Evolutionary conservation across 2,797 vertebrate species (phyloP).

Genomic region (Phyllotis vaccarum): DNA sequence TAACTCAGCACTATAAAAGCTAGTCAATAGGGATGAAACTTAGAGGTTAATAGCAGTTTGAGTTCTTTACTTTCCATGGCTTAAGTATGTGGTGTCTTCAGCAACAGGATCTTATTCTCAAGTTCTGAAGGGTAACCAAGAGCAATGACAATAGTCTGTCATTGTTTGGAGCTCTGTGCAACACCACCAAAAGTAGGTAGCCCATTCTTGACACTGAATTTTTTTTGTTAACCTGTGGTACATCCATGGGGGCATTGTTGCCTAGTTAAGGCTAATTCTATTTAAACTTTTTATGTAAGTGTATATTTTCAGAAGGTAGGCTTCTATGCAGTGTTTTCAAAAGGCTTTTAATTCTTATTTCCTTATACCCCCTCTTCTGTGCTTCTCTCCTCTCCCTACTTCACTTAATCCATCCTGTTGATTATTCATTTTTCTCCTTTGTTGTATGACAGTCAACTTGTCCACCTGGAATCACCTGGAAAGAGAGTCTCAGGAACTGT

Average conservation of each 20-base stretch:
- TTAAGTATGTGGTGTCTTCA: not conserved
- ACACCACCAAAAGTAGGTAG: not conserved
- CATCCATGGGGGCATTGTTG: not conserved
- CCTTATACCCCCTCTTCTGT: not conserved
- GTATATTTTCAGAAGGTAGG: not conserved
- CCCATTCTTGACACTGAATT: not conserved
- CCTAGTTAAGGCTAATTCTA: not conserved
- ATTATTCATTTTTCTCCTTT: not conserved
- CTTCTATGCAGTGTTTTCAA: not conserved
- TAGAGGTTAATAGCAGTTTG: not conserved
- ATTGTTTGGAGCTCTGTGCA: not conserved
- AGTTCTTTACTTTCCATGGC: not conserved
- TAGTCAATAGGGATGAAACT: too few species aligned
- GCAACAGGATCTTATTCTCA: not conserved
- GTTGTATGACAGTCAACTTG: not conserved
- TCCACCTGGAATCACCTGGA: too few species aligned
- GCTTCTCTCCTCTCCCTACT: too few species aligned
- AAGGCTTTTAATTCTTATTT: not conserved
- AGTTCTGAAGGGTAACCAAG: not conserved
- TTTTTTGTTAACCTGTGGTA: not conserved
- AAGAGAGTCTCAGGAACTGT: not conserved
- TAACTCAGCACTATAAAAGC: not conserved
- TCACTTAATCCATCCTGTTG: not conserved
- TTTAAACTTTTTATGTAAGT: not conserved
- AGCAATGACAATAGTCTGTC: not conserved